Conservation (phyloP, 2,113 vertebrate species). For the Centropus unirufus region DNA sequence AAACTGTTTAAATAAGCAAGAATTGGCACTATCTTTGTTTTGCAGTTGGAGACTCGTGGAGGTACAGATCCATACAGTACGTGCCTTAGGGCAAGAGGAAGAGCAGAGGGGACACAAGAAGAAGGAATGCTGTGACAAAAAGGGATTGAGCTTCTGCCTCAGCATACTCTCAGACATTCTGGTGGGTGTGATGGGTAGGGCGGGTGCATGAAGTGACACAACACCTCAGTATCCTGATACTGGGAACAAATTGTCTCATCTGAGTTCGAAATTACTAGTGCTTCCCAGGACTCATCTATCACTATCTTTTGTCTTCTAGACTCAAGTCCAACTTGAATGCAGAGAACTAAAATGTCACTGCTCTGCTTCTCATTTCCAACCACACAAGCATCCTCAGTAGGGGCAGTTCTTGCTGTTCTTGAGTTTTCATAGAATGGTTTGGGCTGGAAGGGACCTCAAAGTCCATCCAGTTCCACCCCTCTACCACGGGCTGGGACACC, state of each 20-base stretch:
- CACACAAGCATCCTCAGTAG: neutral
- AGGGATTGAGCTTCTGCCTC: neutral
- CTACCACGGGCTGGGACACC: too few species aligned
- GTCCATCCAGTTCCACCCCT: too few species aligned
- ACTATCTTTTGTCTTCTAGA: neutral
- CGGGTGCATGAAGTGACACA: accelerated
- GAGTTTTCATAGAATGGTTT: neutral
- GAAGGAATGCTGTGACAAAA: neutral
- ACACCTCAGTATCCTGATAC: neutral
- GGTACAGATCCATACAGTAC: neutral
- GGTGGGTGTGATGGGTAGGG: neutral
- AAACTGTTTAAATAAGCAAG: neutral
- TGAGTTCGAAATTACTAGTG: neutral
- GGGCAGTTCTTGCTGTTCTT: neutral
- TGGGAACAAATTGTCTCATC: neutral
- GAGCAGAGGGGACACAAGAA: neutral
- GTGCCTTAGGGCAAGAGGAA: neutral
- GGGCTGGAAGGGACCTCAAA: too few species aligned
- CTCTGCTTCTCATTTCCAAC: neutral
- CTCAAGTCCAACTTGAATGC: neutral
- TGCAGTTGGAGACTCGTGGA: neutral
- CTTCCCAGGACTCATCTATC: neutral
- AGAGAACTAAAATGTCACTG: neutral
- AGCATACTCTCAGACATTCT: neutral
- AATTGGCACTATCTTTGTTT: neutral